Conservation (phyloP, 1,140 invertebrate species). For the Aphaenogaster floridana region DNA sequence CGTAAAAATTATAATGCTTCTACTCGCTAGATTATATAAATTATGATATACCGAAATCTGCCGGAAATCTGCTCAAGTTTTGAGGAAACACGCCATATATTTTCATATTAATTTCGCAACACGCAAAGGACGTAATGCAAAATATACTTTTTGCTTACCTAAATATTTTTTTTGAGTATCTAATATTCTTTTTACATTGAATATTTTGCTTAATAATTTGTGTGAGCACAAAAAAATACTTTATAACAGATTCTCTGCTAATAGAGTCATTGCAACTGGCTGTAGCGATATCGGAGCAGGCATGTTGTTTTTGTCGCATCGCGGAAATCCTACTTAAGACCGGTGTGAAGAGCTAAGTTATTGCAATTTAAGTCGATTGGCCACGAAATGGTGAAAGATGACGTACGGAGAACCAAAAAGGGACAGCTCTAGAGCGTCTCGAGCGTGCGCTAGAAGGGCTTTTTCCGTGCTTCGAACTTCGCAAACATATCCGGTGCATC, state of each 20-base stretch:
- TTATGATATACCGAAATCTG: not conserved
- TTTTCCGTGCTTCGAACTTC: conserved; percentile 61
- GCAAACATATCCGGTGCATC: conserved; percentile 64
- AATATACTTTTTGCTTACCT: too few species aligned
- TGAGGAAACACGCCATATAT: not conserved
- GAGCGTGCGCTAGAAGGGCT: conserved; percentile 39
- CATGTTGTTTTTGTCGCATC: conserved; percentile 15
- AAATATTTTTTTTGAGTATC: not conserved
- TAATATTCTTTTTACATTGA: not conserved
- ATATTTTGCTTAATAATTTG: not conserved
- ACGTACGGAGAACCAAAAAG: conserved; percentile 38
- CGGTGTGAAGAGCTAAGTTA: conserved; percentile 30
- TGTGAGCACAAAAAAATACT: not conserved
- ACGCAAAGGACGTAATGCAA: not conserved
- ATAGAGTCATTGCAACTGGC: not conserved
- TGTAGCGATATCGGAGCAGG: not conserved
- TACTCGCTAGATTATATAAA: not conserved
- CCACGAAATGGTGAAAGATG: conserved; percentile 24
- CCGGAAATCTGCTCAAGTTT: not conserved
- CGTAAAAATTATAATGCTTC: not conserved
- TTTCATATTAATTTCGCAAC: not conserved
- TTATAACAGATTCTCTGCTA: not conserved
- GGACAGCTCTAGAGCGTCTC: conserved; percentile 24
- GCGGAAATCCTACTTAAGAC: conserved; percentile 19
- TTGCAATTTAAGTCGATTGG: conserved; percentile 53